A percentile compares a stretch with the other conserved stretches of the same genome.
phyloP scores from a whole-genome alignment of 2,888 invertebrate species.

The Andrena chrysosceles region DNA sequence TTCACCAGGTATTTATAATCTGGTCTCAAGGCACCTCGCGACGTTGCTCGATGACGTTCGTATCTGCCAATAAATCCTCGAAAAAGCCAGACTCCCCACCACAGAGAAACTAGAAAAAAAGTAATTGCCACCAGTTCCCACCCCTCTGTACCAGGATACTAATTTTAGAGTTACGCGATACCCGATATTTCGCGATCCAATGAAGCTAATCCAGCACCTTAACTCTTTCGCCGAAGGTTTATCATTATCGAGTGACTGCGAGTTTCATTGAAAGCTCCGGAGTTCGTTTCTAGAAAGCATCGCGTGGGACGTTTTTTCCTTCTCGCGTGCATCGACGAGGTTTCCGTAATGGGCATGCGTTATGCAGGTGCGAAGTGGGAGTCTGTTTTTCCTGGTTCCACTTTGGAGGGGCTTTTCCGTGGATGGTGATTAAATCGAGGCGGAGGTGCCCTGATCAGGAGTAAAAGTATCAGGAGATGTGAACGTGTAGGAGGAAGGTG shows the following conservation, averaged over 20 bases:
- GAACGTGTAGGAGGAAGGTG: neutral
- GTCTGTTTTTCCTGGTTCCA: neutral
- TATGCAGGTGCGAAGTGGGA: neutral
- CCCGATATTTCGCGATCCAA: slow-evolving; percentile 38
- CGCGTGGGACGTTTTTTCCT: neutral
- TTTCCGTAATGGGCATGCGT: neutral
- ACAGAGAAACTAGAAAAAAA: slow-evolving; percentile 33
- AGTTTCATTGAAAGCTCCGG: slow-evolving; percentile 3
- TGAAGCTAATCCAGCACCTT: neutral
- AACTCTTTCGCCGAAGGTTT: neutral
- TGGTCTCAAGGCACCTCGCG: slow-evolving; percentile 35
- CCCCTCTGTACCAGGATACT: slow-evolving; percentile 10
- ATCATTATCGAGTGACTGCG: neutral
- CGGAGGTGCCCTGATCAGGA: neutral
- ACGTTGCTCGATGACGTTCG: slow-evolving; percentile 55
- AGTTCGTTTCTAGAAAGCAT: neutral
- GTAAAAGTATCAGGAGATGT: neutral
- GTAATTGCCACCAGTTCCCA: slow-evolving; percentile 41
- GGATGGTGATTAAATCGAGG: neutral
- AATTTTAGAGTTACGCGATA: slow-evolving; percentile 51
- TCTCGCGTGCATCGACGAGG: neutral
- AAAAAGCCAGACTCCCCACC: slow-evolving; percentile 19
- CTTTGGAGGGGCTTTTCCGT: neutral
- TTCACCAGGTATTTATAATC: slow-evolving; percentile 63
- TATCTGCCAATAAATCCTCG: slow-evolving; percentile 60